A percentile compares a stretch with the other conserved stretches of the same genome.
These are phyloP conservation scores for Chrosomus eos DNA, from an alignment of 2,797 vertebrate species.

Conservation along the genomic window DNA sequence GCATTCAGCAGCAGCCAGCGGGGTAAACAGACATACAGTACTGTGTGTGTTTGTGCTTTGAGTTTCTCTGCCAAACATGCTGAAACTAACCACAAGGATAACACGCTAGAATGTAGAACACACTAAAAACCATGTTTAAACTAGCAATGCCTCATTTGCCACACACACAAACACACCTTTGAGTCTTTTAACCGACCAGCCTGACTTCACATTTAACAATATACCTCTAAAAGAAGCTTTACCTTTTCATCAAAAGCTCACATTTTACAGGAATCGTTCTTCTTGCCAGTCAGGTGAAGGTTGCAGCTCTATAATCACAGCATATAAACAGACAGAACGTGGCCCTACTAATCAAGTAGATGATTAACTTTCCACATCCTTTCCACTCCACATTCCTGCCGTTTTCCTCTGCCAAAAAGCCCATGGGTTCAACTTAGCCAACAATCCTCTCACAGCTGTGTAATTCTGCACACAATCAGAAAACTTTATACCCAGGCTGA, in stretches of 20 bases:
- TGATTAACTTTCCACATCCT: constrained; percentile 46
- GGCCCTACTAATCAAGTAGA: constrained; percentile 28
- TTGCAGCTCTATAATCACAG: constrained; percentile 15
- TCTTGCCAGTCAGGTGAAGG: constrained; percentile 20
- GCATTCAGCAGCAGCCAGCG: constrained; percentile 3
- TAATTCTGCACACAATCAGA: constrained; percentile 13
- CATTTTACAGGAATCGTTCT: not conserved
- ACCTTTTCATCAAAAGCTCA: constrained; percentile 10
- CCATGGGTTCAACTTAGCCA: constrained; percentile 3
- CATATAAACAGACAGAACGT: constrained; percentile 18
- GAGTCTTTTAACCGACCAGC: not conserved
- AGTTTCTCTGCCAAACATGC: constrained; percentile 30
- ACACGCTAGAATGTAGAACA: constrained; percentile 22
- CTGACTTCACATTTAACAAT: not conserved
- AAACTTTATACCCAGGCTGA: not conserved
- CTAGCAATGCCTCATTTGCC: not conserved
- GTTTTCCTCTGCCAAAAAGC: constrained; percentile 23
- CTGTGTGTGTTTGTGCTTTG: not conserved
- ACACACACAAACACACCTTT: constrained; percentile 7
- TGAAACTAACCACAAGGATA: constrained; percentile 35
- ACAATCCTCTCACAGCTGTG: constrained; percentile 5
- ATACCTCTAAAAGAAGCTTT: not conserved
- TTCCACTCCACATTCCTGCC: constrained; percentile 59
- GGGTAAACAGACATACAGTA: constrained; percentile 32
- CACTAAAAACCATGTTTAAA: constrained; percentile 8